Evolutionary conservation across 2,888 invertebrate genomes (phyloP).

Genomic region (Agrochola lychnidis): DNA sequence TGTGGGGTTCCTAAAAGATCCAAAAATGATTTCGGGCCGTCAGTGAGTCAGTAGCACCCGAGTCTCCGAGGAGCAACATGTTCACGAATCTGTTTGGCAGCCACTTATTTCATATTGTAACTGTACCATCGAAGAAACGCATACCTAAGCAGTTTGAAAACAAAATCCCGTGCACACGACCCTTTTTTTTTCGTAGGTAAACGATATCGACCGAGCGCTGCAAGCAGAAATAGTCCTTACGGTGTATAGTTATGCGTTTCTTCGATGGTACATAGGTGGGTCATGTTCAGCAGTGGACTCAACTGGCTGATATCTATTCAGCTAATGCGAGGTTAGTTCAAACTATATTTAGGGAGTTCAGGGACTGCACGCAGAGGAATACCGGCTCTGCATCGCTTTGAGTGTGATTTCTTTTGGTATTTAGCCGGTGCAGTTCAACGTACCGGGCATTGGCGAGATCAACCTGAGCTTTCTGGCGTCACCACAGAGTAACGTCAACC

Average conservation of each 20-base stretch:
- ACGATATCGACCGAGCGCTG: too few relatives aligned
- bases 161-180: too few relatives aligned
- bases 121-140: too few relatives aligned
- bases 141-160: too few relatives aligned
- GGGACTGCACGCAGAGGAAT: slow-evolving; percentile 25
- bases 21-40: slow-evolving; percentile 4
- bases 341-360: slow-evolving; percentile 10
- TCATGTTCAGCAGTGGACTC: slow-evolving; percentile 14
- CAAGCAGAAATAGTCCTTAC: too few relatives aligned
- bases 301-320: slow-evolving; percentile 8
- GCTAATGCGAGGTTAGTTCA: slow-evolving; percentile 32
- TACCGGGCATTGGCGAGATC: slow-evolving; percentile 87
- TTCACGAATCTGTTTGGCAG: slow-evolving; percentile 5
- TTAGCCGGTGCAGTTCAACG: slow-evolving; percentile 81
- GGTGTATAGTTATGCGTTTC: too few relatives aligned
- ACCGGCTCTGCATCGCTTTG: slow-evolving; percentile 31
- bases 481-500: slow-evolving; percentile 84
- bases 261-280: neutral
- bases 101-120: neutral
- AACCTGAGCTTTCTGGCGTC: slow-evolving; percentile 85
- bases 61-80: slow-evolving; percentile 2
- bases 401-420: slow-evolving; percentile 53
- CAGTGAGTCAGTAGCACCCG: slow-evolving; percentile 7
- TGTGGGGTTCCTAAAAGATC: neutral
- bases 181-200: too few relatives aligned